phyloP scores from a whole-genome alignment of 2,113 vertebrate genomes.

The Hemicordylus capensis region DNA sequence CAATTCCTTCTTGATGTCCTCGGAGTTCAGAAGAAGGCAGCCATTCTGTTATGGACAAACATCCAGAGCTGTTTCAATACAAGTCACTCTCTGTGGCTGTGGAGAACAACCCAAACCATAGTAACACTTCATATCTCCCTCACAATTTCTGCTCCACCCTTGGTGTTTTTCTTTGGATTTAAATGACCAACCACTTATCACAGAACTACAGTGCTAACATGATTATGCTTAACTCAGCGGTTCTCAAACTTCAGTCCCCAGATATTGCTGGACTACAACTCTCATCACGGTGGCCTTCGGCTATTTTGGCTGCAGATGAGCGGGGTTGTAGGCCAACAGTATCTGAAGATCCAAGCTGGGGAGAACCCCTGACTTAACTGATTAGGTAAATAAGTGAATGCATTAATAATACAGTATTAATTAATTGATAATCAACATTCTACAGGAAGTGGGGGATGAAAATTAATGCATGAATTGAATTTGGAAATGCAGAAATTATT shows the following conservation, averaged over 20 bases:
- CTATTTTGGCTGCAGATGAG: too few relatives aligned
- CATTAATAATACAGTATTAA: background rate
- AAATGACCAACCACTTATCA: background rate
- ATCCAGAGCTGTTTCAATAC: background rate
- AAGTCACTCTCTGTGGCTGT: background rate
- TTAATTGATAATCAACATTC: background rate
- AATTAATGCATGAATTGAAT: background rate
- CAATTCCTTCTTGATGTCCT: too few relatives aligned
- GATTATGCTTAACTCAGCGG: too few relatives aligned
- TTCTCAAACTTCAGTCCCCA: too few relatives aligned
- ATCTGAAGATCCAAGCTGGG: too few relatives aligned
- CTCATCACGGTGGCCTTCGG: too few relatives aligned
- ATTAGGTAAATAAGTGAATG: background rate
- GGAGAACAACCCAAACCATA: background rate
- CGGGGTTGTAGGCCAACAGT: too few relatives aligned
- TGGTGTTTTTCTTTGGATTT: background rate
- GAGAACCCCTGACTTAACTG: too few relatives aligned
- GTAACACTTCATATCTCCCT: background rate
- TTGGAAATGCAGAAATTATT: background rate
- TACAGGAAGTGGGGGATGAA: background rate
- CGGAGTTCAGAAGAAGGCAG: too few relatives aligned
- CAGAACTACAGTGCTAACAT: background rate
- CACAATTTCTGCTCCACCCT: background rate
- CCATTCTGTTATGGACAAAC: too few relatives aligned
- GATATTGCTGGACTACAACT: too few relatives aligned